A percentile compares a stretch with the other conserved stretches of the same genome.
These are phyloP conservation scores for Hartigia nigra DNA, from an alignment of 2,888 invertebrate species.

Conservation along the genomic window DNA sequence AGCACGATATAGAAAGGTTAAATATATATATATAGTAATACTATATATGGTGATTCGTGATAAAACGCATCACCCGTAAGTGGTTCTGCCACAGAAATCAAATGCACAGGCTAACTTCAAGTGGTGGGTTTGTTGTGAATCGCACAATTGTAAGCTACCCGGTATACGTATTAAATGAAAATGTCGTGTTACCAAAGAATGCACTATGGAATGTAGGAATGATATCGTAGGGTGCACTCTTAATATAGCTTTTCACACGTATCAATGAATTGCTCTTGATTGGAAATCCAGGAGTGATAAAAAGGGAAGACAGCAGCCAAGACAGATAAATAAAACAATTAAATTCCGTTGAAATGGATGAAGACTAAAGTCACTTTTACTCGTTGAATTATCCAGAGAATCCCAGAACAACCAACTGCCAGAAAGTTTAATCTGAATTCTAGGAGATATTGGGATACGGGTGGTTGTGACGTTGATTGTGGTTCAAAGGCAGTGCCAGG, in stretches of 20 bases:
- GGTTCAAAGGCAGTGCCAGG: not conserved
- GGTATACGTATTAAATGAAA: not conserved
- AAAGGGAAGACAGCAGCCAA: not conserved
- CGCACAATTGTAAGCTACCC: no score
- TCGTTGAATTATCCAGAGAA: not conserved
- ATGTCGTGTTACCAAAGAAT: not conserved
- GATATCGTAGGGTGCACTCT: not conserved
- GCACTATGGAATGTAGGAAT: not conserved
- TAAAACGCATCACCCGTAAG: no score
- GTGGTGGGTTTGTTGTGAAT: no score
- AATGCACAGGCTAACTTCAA: no score
- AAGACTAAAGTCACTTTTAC: not conserved
- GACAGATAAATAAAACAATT: not conserved
- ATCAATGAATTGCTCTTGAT: not conserved
- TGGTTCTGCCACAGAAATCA: no score
- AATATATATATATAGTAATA: not conserved
- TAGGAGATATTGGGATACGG: not conserved
- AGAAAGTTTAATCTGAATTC: not conserved
- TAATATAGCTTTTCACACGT: not conserved
- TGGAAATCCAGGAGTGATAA: not conserved
- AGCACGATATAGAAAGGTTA: not conserved
- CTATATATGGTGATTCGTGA: not conserved
- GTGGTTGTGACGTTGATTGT: not conserved
- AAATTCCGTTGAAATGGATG: not conserved
- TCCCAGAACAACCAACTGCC: not conserved